Percentiles rank a stretch among this genome's conserved stretches.
These are phyloP conservation scores for Cricetomys ansorgei DNA, from an alignment of 2,113 vertebrate species.

Conservation along the genomic window DNA sequence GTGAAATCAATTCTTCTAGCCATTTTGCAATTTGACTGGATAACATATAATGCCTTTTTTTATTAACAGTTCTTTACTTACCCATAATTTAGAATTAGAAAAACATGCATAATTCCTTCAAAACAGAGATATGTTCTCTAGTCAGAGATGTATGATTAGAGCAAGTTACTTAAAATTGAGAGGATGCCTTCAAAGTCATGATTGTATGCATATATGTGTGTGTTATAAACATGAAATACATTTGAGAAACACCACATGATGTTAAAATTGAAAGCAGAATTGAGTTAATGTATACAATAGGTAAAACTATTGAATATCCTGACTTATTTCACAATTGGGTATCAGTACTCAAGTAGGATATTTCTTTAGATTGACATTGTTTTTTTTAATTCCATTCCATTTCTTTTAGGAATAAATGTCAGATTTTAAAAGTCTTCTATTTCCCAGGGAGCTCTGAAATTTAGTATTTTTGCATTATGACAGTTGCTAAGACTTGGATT, in stretches of 20 bases:
- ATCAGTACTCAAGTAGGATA: neutral
- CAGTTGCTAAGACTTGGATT: slow-evolving; percentile 52
- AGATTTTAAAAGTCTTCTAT: slow-evolving; percentile 60
- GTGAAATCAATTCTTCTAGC: neutral
- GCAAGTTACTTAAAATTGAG: neutral
- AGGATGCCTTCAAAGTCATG: slow-evolving; percentile 23
- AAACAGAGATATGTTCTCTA: neutral
- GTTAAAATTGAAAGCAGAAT: neutral
- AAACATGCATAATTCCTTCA: neutral
- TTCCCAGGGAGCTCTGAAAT: slow-evolving; percentile 51
- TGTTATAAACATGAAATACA: slow-evolving; percentile 14
- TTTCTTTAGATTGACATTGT: slow-evolving; percentile 27
- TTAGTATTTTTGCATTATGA: slow-evolving; percentile 72
- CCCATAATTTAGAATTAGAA: slow-evolving; percentile 14
- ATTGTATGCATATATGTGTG: neutral
- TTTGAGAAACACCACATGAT: neutral
- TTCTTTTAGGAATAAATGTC: slow-evolving; percentile 62
- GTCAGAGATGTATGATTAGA: neutral
- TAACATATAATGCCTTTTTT: neutral
- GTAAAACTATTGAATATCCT: neutral
- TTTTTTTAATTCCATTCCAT: neutral
- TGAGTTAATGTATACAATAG: neutral
- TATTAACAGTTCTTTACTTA: neutral
- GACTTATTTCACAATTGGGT: neutral
- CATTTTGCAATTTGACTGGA: neutral